Base-by-base conservation (phyloP, 1,140 invertebrate species). In the Physella acuta region DNA sequence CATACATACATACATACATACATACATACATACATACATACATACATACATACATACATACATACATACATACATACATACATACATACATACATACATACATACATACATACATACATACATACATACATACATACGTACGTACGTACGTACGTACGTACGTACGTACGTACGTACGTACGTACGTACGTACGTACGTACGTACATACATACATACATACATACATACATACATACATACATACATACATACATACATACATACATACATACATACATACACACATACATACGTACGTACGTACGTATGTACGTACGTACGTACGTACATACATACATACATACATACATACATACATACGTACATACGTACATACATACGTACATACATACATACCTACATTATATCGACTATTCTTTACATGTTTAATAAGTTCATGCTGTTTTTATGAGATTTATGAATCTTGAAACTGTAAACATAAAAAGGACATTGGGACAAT, bases 241-340 rank as follows among this genome's bases (percentile, higher is more conserved):
- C 39, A 44, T 44, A 8, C 20, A 44, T 8, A 44, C 39, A 44
- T 44, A 44, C 39, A 44, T 44, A 20, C 39, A 44, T 44, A 11
- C 39, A 44, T 44, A 44, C 39, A 44, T 44, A 44, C 39, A 44
- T 44, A 44, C 39, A 44, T 44, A 44, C 39, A 44, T 44, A 44
- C 39, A 44, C 20, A 44, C 39, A 44, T 44, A 44, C 39, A 44
- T 44, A 44, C 39, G 20, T 44, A 44, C 39, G 20, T 44, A 44
- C 39, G 20, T 44, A 44, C 39, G 20, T 44, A 44, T 20, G 20
- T 44, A 44, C 39, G 20, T 44, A 44, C 39, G 20, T 44, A 44
- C 39, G 20, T 44, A 44, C 39, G 20, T 44, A 44, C 39, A 44
- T 44, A 44, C 39, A 44, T 44, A 20, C 39, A 44, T 44, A 20